Evolutionary conservation across 2,888 invertebrate species (phyloP), one percentile per base, ranked within the genome.

Genomic region (Polymixis lichenea): DNA sequence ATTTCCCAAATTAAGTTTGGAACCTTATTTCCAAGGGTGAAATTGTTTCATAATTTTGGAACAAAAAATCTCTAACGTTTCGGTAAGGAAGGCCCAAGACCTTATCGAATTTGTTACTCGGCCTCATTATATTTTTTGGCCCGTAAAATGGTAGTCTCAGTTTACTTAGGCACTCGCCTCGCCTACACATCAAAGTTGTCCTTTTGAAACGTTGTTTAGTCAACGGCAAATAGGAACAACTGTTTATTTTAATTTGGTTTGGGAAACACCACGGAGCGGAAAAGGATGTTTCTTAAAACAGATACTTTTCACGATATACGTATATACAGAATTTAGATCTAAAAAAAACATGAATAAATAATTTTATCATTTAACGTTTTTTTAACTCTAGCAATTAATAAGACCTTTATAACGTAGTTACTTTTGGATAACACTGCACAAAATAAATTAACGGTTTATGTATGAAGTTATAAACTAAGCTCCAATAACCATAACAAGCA

Each of bases 41-140:
- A 88, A 90, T 87, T 90, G 88, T 86, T 89, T 87, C 80, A 86
- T 82, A 86, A 89, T 87, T 85, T 85, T 70, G 60, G 67, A 85
- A 83, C 70, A 82, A 83, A 86, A 85, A 87, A 84, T 72, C 82
- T 79, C 68, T 80, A 71, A 80, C 80, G 46, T 86, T 84, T 80
- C 61, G 22, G 75, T 81, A 74, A 81, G 75, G 67, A 85, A 85
- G 49, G 77, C 64, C 58, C 84, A 72, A 65, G 75, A 65, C 70
- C 72, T 87, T 84, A 86, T 87, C 80, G 82, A 87, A 78, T 87
- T 86, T 84, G 78, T 77, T 76, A 61, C 72, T 75, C 64, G 71
- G 64, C 71, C 77, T 82, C 82, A 76, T 87, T 86, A 87, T 75
- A 80, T 81, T 77, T 85, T 80, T 86, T 80, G 74, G 74, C 22